Base-by-base conservation (phyloP, 2,888 invertebrate genomes). In the Andrena fulva region DNA sequence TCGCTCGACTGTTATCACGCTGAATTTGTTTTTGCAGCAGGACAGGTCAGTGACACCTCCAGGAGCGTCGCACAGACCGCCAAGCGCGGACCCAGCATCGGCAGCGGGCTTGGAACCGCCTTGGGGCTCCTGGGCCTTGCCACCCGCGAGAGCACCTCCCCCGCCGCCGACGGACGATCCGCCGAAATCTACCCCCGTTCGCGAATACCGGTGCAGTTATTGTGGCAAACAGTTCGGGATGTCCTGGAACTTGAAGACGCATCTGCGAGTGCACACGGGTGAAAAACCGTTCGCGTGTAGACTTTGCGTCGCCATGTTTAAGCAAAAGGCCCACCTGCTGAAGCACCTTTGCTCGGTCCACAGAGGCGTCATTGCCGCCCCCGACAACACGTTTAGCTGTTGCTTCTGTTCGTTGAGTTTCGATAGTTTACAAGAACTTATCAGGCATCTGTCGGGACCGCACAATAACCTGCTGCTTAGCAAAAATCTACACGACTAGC, bases 231-330 rank as follows among this genome's bases (percentile, higher is more conserved):
- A 98, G 94, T 98, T 98, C 91, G 98, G 98, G 80, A 98, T 98
- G 98, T 97, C 97, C 79, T 98, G 98, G 98, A 98, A 98, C 95
- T 95, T 98, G 91, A 98, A 98, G 94, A 98, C 98, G 82, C 98
- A 98, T 94, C 95, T 98, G 77, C 95, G 98, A 92, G 98, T 98
- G 29, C 98, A 98, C 92, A 98, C 98, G 0, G 98, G 98, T 79
- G 98, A 98, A 90, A 98, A 98, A 93, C 98, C 98, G 0, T 98
- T 98, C 92, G 98, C 98, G 88, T 98, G 98, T 95, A 96, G 98
- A 89, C 95, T 98, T 64, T 98, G 98, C 92, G 97, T 98, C 79
- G 98, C 98, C 75, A 98, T 98, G 98, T 98, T 98, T 94, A 98
- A 98, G 94, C 98, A 98, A 92, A 98, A 98, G 93, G 98, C 98